Percentiles rank a stretch among this genome's conserved stretches.
Evolutionary conservation across 1,140 invertebrate species (phyloP).

Genomic region (Lamellibrachia luymesi): DNA sequence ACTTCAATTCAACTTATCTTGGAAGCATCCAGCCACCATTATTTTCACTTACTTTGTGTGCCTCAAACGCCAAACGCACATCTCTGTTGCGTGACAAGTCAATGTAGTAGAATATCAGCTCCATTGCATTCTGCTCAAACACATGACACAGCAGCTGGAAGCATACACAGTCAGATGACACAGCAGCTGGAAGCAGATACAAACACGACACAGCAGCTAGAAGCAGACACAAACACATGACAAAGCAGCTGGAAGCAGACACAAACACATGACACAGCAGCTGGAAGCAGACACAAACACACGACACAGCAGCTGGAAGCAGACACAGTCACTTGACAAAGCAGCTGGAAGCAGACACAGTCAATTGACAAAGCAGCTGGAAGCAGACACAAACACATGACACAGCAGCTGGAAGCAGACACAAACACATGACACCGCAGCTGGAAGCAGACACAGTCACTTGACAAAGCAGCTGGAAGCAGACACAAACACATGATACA

Average conservation of each 20-base stretch:
- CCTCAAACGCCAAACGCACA: conserved; percentile 90
- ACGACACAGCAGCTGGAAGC: too few species aligned
- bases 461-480: conserved; percentile 75
- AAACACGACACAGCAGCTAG: background rate
- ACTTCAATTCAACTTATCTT: background rate
- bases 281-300: too few species aligned
- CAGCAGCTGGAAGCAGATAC: background rate
- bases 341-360: background rate
- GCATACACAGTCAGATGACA: conserved; percentile 23
- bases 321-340: conserved; percentile 9
- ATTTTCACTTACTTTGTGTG: conserved; percentile 58
- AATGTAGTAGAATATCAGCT: conserved; percentile 86
- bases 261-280: conserved; percentile 65
- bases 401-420: conserved; percentile 70
- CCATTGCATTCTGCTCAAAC: conserved; percentile 87
- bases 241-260: conserved; percentile 11
- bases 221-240: conserved; percentile 65
- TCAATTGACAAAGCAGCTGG: too few species aligned
- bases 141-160: conserved; percentile 81
- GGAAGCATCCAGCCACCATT: background rate
- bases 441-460: conserved; percentile 71
- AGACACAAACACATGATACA: background rate
- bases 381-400: conserved; percentile 37
- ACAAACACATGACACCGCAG: conserved; percentile 3
- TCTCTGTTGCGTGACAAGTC: conserved; percentile 84